phyloP scores from a whole-genome alignment of 1,140 invertebrate genomes.

The Rhagoletis zephyria region DNA sequence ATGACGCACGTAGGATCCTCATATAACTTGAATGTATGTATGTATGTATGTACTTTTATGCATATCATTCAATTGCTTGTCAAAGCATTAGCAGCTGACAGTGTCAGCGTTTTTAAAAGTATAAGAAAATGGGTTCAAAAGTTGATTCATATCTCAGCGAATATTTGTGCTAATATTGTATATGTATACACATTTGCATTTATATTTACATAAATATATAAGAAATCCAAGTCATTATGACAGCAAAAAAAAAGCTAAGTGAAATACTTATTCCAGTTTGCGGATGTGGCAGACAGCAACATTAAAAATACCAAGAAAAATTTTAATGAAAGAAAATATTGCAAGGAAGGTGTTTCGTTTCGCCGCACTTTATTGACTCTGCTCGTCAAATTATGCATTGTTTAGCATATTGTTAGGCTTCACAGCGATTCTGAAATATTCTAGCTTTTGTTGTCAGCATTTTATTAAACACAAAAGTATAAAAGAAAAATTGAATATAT shows the following conservation, averaged over 20 bases:
- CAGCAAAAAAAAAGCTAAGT: background rate
- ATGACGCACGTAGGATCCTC: too few relatives aligned
- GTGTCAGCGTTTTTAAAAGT: background rate
- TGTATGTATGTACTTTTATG: background rate
- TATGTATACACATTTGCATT: too few relatives aligned
- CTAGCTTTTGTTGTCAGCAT: conserved; percentile 9
- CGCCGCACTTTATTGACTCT: conserved; percentile 15
- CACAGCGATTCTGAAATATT: background rate
- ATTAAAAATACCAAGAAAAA: background rate
- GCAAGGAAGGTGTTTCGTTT: background rate
- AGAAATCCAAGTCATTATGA: background rate
- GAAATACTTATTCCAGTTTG: background rate
- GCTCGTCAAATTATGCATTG: conserved; percentile 34
- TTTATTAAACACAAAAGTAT: conserved; percentile 19
- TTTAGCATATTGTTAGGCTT: background rate
- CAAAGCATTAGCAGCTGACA: conserved; percentile 2
- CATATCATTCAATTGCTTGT: background rate
- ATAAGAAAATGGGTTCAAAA: background rate
- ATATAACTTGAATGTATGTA: background rate
- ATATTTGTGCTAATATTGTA: background rate
- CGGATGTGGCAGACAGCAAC: background rate
- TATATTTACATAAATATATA: background rate
- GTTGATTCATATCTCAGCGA: background rate
- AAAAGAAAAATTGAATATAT: background rate
- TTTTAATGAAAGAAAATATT: background rate